Evolutionary conservation across 2,888 invertebrate genomes (phyloP).

Genomic region (Ischnura elegans): DNA sequence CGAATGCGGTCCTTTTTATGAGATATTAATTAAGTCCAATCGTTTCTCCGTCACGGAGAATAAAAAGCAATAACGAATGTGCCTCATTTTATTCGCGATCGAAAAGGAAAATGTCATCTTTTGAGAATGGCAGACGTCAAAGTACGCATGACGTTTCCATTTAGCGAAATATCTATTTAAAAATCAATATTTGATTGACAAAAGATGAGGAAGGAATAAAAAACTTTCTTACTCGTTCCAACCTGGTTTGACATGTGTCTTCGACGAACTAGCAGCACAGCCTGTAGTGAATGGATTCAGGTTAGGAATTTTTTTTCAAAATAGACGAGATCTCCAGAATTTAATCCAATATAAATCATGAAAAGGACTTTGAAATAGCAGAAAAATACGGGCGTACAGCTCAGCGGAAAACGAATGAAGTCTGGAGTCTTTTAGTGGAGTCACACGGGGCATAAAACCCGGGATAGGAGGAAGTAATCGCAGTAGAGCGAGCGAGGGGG

Average conservation of each 20-base stretch:
- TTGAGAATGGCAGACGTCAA: no score
- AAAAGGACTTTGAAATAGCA: not conserved
- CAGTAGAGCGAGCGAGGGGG: not conserved
- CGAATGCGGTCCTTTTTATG: no score
- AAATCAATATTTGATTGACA: no score
- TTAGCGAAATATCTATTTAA: no score
- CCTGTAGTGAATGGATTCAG: not conserved
- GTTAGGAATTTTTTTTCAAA: not conserved
- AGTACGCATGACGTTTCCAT: no score
- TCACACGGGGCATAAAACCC: not conserved
- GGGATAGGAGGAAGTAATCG: no score
- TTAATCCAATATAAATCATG: not conserved
- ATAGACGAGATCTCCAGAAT: not conserved
- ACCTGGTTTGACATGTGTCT: not conserved
- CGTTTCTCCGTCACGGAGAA: no score
- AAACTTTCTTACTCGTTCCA: not conserved
- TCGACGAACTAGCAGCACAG: not conserved
- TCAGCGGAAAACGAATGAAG: not conserved
- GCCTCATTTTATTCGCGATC: no score
- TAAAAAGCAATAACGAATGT: no score
- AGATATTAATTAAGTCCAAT: no score
- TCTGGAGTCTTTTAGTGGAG: conserved; percentile 6
- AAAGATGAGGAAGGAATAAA: not conserved
- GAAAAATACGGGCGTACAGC: not conserved
- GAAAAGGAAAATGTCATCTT: no score